These are phyloP conservation scores for Semnornis frantzii DNA, from an alignment of 2,113 vertebrate species.

Conservation along the genomic window DNA sequence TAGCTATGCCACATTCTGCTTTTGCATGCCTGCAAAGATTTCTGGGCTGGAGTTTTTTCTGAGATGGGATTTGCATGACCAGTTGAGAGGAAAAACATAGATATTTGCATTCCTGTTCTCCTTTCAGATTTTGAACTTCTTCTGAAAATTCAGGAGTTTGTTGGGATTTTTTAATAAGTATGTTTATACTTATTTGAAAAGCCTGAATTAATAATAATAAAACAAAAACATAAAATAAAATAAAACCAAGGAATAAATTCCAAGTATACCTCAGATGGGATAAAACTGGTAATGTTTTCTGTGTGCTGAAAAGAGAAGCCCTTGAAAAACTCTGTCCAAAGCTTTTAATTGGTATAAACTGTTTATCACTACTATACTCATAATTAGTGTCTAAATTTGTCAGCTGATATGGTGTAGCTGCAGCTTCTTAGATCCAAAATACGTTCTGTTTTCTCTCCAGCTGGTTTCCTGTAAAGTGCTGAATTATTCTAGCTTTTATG, in stretches of 20 bases:
- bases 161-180: not conserved
- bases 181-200: not conserved
- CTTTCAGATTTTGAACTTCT: not conserved
- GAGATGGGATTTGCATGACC: not conserved
- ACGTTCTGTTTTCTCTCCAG: conserved; percentile 26
- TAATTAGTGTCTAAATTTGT: conserved; percentile 16
- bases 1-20: not conserved
- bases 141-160: not conserved
- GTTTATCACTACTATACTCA: not conserved
- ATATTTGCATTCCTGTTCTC: not conserved
- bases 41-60: not conserved
- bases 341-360: not conserved
- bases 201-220: not conserved
- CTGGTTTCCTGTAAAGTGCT: conserved; percentile 46
- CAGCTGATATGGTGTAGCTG: not conserved
- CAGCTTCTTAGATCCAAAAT: conserved; percentile 33
- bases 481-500: conserved; percentile 69
- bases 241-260: not conserved
- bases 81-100: not conserved
- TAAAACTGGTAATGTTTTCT: not conserved
- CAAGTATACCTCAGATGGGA: not conserved
- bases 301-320: not conserved
- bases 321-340: not conserved
- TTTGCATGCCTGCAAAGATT: not conserved
- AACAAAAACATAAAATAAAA: not conserved